Percentiles rank a stretch among this genome's conserved stretches.
Evolutionary conservation across 2,888 invertebrate genomes (phyloP).

Genomic region (Drosophila austrosaltans): DNA sequence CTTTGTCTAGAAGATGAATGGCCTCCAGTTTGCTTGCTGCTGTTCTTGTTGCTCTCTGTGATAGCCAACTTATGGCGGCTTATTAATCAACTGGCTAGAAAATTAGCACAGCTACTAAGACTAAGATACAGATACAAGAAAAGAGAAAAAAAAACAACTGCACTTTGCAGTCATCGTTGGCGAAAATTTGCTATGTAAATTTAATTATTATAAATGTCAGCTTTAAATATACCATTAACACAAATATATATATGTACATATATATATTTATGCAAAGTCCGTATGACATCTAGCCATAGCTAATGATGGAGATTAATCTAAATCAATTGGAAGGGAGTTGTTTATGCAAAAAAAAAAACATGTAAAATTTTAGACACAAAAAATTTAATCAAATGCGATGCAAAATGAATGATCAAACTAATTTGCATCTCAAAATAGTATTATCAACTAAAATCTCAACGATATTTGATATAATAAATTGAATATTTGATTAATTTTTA

Average conservation of each 20-base stretch:
- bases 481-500: not conserved
- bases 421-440: slow-evolving; percentile 2
- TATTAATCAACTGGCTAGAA: slow-evolving; percentile 71
- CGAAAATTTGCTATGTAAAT: slow-evolving; percentile 49
- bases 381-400: slow-evolving; percentile 3
- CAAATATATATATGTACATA: slow-evolving; percentile 30
- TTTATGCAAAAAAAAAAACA: not conserved
- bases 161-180: slow-evolving; percentile 25
- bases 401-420: not conserved
- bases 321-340: slow-evolving; percentile 9
- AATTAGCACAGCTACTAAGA: slow-evolving; percentile 63
- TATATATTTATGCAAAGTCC: slow-evolving; percentile 10
- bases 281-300: slow-evolving; percentile 6
- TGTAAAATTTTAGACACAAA: not conserved
- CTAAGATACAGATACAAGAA: slow-evolving; percentile 16
- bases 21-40: slow-evolving; percentile 36
- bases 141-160: slow-evolving; percentile 16
- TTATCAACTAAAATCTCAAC: not conserved
- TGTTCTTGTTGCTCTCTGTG: slow-evolving; percentile 48
- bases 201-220: slow-evolving; percentile 77
- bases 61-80: slow-evolving; percentile 71
- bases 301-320: slow-evolving; percentile 11
- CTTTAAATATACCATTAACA: slow-evolving; percentile 71
- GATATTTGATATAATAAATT: slow-evolving; percentile 1
- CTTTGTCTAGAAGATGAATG: slow-evolving; percentile 77